A percentile compares a stretch with the other conserved stretches of the same genome.
Evolutionary conservation across 2,113 vertebrate genomes (phyloP).

Genomic region (Zosterops borbonicus): DNA sequence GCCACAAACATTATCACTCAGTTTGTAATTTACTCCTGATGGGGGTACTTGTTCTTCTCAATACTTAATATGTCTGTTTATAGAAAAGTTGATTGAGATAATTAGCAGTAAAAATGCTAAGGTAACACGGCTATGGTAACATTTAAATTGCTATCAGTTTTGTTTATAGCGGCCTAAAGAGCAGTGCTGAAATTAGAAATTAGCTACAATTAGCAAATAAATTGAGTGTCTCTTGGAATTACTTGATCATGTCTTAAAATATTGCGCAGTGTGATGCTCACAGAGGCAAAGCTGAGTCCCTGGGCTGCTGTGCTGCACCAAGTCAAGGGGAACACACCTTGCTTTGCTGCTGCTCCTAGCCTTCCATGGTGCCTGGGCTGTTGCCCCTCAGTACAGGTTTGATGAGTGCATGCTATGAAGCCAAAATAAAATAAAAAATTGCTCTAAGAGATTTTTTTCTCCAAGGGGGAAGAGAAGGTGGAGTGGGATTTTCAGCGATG

Average conservation of each 20-base stretch:
- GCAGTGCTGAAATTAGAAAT: conserved; percentile 62
- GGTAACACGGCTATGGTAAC: conserved; percentile 24
- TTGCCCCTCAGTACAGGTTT: neutral
- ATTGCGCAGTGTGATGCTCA: neutral
- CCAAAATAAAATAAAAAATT: neutral
- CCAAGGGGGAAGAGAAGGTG: rapidly evolving
- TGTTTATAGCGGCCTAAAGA: conserved; percentile 65
- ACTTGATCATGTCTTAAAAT: conserved; percentile 39
- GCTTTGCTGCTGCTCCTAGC: neutral
- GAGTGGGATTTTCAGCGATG: neutral
- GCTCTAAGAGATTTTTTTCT: neutral
- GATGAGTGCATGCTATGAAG: neutral
- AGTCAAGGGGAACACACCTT: neutral
- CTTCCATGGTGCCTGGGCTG: neutral
- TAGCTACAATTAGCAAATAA: conserved; percentile 67
- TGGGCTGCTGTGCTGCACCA: neutral
- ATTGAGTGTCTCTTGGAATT: conserved; percentile 62
- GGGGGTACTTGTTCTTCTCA: conserved; percentile 26
- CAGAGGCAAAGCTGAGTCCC: neutral
- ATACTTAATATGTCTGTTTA: conserved; percentile 52
- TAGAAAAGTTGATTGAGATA: conserved; percentile 59
- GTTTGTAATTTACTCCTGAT: conserved; percentile 45
- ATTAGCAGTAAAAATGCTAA: conserved; percentile 54
- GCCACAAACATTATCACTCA: conserved; percentile 3
- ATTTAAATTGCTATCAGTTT: conserved; percentile 52